Evolutionary conservation across 2,797 vertebrate genomes (phyloP), one percentile per base, ranked within the genome.

Genomic region (Ambastaia sidthimunki): DNA sequence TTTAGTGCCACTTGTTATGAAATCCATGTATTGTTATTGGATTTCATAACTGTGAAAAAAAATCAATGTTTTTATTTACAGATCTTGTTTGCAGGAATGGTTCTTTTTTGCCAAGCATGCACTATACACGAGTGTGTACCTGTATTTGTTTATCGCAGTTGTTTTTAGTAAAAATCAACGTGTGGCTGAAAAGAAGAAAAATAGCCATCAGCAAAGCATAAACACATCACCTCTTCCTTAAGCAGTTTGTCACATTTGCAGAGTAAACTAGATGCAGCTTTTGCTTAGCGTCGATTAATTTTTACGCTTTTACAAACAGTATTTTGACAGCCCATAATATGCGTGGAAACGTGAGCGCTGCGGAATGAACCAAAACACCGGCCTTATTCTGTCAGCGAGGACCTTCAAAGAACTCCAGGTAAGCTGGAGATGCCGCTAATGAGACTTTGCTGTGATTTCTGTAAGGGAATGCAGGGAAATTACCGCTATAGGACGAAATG

Each of bases 61-160:
- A 59, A 59, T 59, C 11, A 41, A 55, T n/a, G 1, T 3, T 18
- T 54, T 1, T 0, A 34, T 34, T 71, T 70, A 13, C 31, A 7
- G 3, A 16, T 62, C 57, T 4, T 37, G 0, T 37, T 11, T 44
- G 10, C 41, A 44, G 10, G 41, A 44, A 44, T 11, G 10, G 9
- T 67, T 74, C 52, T 67, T 78, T n/a, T 74, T n/a, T 25, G n/a
- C 57, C 57, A 25, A 90, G 89, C 66, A 13, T 88, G 83, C 82
- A 86, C 83, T 83, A 72, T 37, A 60, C 80, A 75, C 70, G 81
- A 65, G 66, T 85, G 13, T 89, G 71, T 68, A 77, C 88, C 92
- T 91, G 91, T 92, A 92, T 94, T 93, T 90, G 91, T 90, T 93
- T 92, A 89, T 82, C 82, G 67, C 92, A 44, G 90, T 89, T 87